A percentile compares a stretch with the other conserved stretches of the same genome.
These are phyloP conservation scores for Bombus waltoni DNA, from an alignment of 1,140 invertebrate species.

Conservation along the genomic window DNA sequence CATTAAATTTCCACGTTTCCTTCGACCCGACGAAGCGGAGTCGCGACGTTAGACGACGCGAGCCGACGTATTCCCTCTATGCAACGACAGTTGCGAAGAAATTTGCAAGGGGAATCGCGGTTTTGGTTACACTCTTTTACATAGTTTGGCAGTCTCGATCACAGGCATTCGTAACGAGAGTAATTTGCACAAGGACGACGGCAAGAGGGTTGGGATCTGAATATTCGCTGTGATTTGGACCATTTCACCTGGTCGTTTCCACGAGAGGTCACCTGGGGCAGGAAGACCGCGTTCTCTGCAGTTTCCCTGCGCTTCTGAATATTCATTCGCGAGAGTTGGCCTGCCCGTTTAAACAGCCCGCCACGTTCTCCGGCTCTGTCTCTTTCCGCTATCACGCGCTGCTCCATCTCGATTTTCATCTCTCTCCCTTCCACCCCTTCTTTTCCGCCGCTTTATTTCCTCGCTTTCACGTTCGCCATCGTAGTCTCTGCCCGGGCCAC, in stretches of 20 bases:
- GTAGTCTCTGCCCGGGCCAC: constrained; percentile 28
- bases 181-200: constrained; percentile 55
- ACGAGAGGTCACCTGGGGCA: constrained; percentile 67
- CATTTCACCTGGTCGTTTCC: constrained; percentile 70
- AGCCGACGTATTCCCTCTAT: neutral
- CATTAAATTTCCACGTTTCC: constrained; percentile 32
- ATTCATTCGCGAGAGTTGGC: constrained; percentile 65
- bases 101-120: constrained; percentile 52
- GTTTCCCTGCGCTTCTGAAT: constrained; percentile 63
- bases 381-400: neutral
- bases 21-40: neutral
- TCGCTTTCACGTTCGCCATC: constrained; percentile 29
- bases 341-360: constrained; percentile 62
- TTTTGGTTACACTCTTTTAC: constrained; percentile 52
- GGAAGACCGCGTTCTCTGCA: constrained; percentile 53
- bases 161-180: constrained; percentile 58
- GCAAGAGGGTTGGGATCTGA: constrained; percentile 47
- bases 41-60: neutral
- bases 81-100: constrained; percentile 35
- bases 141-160: constrained; percentile 40
- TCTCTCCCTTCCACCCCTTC: neutral
- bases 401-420: neutral
- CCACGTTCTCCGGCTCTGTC: constrained; percentile 28
- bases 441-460: constrained; percentile 27
- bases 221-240: constrained; percentile 70